These are phyloP conservation scores for Proteles cristata DNA, from an alignment of 2,113 vertebrate genomes.

Conservation along the genomic window DNA sequence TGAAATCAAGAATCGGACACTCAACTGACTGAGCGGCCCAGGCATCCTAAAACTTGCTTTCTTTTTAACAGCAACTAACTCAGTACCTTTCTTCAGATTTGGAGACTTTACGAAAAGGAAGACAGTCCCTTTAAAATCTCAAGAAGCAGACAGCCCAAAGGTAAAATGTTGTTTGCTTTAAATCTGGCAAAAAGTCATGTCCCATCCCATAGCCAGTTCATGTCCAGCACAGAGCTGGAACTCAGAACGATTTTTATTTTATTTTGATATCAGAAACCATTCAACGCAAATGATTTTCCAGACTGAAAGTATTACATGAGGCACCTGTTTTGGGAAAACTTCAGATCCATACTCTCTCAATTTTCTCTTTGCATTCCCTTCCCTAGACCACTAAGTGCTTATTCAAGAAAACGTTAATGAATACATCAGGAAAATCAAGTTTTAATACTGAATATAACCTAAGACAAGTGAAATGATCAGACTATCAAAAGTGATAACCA, in stretches of 20 bases:
- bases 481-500: not conserved
- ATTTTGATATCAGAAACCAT: not conserved
- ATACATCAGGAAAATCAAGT: not conserved
- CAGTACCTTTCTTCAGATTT: not conserved
- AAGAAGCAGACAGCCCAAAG: not conserved
- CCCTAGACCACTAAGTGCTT: not conserved
- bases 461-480: constrained; percentile 20
- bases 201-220: not conserved
- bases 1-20: no score
- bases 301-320: not conserved
- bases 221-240: not conserved
- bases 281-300: not conserved
- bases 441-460: not conserved
- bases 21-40: no score
- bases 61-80: constrained; percentile 31
- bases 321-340: not conserved
- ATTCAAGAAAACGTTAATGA: not conserved
- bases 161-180: not conserved
- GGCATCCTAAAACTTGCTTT: not conserved
- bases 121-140: constrained; percentile 26
- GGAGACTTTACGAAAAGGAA: constrained; percentile 23
- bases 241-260: not conserved
- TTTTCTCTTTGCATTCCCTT: not conserved
- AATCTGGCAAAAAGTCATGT: not conserved
- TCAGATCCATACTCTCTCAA: not conserved